Base-by-base conservation (phyloP, 2,888 invertebrate species). In the Enchytraeus crypticus region DNA sequence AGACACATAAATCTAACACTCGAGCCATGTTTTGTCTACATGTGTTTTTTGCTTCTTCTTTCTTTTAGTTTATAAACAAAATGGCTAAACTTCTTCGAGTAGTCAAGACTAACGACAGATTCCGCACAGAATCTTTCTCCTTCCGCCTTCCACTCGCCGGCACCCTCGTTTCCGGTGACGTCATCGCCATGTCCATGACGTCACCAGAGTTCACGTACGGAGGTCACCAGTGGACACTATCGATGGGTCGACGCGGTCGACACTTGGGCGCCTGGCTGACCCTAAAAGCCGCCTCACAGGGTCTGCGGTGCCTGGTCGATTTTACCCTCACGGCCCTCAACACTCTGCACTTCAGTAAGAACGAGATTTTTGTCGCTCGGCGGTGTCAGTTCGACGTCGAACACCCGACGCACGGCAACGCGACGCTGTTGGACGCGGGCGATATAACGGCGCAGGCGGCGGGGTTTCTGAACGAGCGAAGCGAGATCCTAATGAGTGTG, bases 51-150 rank as follows among this genome's bases (percentile, higher is more conserved):
- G n/a, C n/a, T n/a, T n/a, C n/a, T n/a, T n/a, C n/a, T n/a, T n/a
- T n/a, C n/a, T n/a, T n/a, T n/a, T n/a, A n/a, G n/a, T n/a, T n/a
- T n/a, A 4, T 11, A 46, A 5, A 14, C 14, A 26, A 49, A 29
- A 51, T 51, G 53, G 53, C 53, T 21, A 51, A 51, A 23, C 53
- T 51, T 26, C 53, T 32, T 51, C 53, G 53, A 21, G 21, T 51
- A 21, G 53, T 51, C 27, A 27, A 30, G 33, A n/a, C 33, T 30
- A 51, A 51, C 53, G 53, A 51, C 53, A 30, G 53, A 23, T 30
- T 21, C 18, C 21, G 33, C 27, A 51, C 53, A 4, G 8, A 29
- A 5, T 18, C 33, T 33, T 51, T 51, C 27, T 32, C 53, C 1
- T 51, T 51, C n/a, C 53, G 30, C 11, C 53, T 51, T 5, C 53